These are phyloP conservation scores for Oostethus manadensis DNA, from an alignment of 2,113 vertebrate species.

Conservation along the genomic window DNA sequence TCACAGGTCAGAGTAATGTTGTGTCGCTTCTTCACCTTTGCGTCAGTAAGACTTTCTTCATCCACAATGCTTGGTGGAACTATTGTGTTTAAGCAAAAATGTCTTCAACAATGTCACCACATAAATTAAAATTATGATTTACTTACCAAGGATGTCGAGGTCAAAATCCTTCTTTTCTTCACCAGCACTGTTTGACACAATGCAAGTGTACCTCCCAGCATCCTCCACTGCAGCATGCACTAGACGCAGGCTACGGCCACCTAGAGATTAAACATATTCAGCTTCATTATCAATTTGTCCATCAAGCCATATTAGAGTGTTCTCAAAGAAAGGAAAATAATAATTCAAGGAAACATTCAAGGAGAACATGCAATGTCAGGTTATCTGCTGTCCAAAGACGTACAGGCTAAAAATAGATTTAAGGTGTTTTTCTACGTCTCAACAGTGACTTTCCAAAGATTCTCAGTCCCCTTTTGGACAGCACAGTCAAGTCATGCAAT, in stretches of 20 bases:
- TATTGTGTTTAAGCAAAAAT: conserved; percentile 39
- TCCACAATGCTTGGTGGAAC: conserved; percentile 83
- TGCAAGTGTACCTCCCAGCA: conserved; percentile 82
- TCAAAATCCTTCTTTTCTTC: conserved; percentile 83
- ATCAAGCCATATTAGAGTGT: background rate
- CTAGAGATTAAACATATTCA: conserved; percentile 53
- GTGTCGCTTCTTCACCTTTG: conserved; percentile 87
- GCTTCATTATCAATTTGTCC: conserved; percentile 3
- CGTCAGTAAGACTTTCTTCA: conserved; percentile 76
- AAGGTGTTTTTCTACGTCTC: too few relatives aligned
- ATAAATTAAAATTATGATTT: background rate
- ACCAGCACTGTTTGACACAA: conserved; percentile 85
- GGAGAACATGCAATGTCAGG: too few relatives aligned
- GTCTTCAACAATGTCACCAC: background rate
- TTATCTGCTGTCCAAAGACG: too few relatives aligned
- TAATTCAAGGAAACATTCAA: background rate
- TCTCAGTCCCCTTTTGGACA: too few relatives aligned
- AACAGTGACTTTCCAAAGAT: too few relatives aligned
- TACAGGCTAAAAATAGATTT: too few relatives aligned
- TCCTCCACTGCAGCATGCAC: conserved; percentile 73
- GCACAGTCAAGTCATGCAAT: background rate
- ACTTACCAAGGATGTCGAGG: conserved; percentile 79
- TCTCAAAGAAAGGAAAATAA: conserved; percentile 5
- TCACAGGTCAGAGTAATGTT: conserved; percentile 82
- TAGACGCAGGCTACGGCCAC: conserved; percentile 81